These are phyloP conservation scores for Chaenogobius annularis DNA, from an alignment of 2,113 vertebrate genomes.

Conservation along the genomic window DNA sequence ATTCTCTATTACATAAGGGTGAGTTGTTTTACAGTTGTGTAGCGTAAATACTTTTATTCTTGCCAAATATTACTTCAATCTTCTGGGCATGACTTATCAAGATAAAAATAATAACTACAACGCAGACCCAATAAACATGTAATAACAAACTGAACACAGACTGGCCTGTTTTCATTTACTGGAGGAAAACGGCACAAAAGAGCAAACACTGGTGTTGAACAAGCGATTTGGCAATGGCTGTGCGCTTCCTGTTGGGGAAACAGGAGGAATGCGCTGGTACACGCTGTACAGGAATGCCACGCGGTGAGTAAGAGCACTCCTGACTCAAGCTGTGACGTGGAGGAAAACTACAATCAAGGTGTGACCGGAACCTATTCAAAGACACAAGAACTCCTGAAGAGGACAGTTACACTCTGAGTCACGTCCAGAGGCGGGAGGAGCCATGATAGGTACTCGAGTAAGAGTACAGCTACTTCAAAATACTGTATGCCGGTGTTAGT, in stretches of 20 bases:
- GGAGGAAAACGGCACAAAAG: not conserved
- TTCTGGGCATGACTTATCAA: too few species aligned
- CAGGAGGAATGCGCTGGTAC: slow-evolving; percentile 50
- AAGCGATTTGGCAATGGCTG: slow-evolving; percentile 63
- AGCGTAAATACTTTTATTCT: too few species aligned
- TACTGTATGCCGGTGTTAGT: too few species aligned
- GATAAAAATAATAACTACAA: not conserved
- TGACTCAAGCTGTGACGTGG: slow-evolving; percentile 71
- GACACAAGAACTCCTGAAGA: slow-evolving; percentile 23
- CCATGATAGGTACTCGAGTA: too few species aligned
- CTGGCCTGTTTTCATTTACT: not conserved
- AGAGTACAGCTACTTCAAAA: too few species aligned
- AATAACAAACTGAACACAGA: not conserved
- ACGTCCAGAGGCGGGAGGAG: not conserved
- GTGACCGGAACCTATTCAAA: slow-evolving; percentile 69
- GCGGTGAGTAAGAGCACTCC: slow-evolving; percentile 76
- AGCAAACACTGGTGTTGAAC: slow-evolving; percentile 37
- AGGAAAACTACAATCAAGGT: slow-evolving; percentile 71
- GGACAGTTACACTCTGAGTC: slow-evolving; percentile 21
- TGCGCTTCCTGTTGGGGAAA: slow-evolving; percentile 68
- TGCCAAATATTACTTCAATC: too few species aligned
- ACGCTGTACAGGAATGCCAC: slow-evolving; percentile 67
- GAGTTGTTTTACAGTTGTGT: too few species aligned
- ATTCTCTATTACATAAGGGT: too few species aligned
- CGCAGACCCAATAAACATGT: not conserved